Conservation (phyloP, 2,797 vertebrate species). For the Ispidina lecontei region DNA sequence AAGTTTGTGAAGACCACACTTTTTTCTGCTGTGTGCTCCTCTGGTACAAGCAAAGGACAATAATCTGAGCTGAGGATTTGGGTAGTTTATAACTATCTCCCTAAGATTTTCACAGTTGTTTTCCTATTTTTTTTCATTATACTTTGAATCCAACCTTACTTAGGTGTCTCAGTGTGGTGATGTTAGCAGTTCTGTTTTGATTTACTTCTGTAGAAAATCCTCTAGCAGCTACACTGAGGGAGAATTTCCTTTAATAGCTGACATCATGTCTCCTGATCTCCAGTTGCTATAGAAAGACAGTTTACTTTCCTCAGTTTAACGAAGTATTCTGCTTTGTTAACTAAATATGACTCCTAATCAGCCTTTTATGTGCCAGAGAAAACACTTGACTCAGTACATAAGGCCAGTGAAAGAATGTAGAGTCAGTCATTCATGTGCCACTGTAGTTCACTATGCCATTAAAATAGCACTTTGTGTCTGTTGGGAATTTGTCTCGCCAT, state of each 20-base stretch:
- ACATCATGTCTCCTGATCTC: not conserved
- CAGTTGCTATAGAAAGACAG: not conserved
- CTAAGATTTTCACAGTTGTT: not conserved
- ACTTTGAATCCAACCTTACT: not conserved
- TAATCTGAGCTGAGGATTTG: not conserved
- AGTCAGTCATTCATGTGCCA: not conserved
- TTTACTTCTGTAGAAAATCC: slow-evolving; percentile 2
- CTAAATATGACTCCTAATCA: not conserved
- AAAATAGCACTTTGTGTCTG: not conserved
- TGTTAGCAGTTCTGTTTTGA: not conserved
- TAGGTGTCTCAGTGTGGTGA: not conserved
- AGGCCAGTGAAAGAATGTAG: not conserved
- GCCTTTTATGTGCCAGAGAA: not conserved
- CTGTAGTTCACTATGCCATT: not conserved
- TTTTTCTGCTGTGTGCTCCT: not conserved
- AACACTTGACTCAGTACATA: not conserved
- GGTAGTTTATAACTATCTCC: not conserved
- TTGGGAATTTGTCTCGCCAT: not conserved
- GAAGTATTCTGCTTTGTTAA: not conserved
- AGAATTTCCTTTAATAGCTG: not conserved
- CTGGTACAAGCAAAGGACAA: not conserved
- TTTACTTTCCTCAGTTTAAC: not conserved
- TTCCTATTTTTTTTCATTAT: not conserved
- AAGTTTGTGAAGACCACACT: not conserved
- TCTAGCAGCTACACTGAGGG: not conserved